phyloP scores from a whole-genome alignment of 2,797 vertebrate species.

The Zenarchopterus dispar region DNA sequence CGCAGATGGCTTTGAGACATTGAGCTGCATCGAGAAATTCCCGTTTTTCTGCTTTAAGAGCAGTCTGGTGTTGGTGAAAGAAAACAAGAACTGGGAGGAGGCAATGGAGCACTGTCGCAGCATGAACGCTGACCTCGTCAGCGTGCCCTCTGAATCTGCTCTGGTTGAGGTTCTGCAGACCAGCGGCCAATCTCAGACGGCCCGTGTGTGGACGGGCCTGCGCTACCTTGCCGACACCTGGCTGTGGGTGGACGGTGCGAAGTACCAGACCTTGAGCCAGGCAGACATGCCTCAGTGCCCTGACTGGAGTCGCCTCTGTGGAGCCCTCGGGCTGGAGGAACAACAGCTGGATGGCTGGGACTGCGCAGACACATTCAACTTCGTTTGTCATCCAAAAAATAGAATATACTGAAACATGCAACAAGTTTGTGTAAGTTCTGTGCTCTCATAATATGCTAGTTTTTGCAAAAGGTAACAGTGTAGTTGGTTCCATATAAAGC shows the following conservation, averaged over 20 bases:
- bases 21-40: accelerated
- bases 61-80: constrained; percentile 35
- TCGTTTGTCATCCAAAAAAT: constrained; percentile 27
- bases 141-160: not conserved
- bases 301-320: constrained; percentile 18
- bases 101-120: constrained; percentile 33
- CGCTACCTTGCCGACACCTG: constrained; percentile 42
- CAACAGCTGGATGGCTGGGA: constrained; percentile 22
- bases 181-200: constrained; percentile 8
- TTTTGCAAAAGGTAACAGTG: not conserved
- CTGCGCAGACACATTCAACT: constrained; percentile 43
- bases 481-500: not conserved
- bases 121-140: constrained; percentile 20
- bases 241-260: constrained; percentile 35
- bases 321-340: constrained; percentile 10
- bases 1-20: accelerated
- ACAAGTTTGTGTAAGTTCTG: not conserved
- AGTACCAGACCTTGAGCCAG: constrained; percentile 11
- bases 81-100: constrained; percentile 54
- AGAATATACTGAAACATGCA: not conserved
- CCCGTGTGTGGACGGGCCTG: constrained; percentile 50
- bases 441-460: not conserved
- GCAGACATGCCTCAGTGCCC: constrained; percentile 18
- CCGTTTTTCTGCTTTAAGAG: constrained; percentile 4
- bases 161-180: constrained; percentile 11